phyloP scores from a whole-genome alignment of 2,113 vertebrate species.

The Leptocoma aspasia region DNA sequence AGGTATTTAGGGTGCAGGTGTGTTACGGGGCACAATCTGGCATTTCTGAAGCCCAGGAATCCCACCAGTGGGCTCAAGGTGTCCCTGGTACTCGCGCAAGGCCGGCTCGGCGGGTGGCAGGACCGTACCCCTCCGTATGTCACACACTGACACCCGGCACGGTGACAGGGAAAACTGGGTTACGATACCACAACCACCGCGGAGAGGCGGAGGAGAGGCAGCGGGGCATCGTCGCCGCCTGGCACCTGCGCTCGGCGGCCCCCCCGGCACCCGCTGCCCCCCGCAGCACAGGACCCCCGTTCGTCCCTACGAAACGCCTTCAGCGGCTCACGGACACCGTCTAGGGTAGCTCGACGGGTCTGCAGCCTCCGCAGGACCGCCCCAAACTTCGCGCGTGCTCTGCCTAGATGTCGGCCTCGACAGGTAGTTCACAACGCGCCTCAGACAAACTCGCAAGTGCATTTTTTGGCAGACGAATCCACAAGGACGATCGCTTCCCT shows the following conservation, averaged over 20 bases:
- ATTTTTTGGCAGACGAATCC: neutral
- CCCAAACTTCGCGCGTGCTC: neutral
- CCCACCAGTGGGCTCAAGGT: rapidly evolving
- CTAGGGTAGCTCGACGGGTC: neutral
- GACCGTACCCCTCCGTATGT: rapidly evolving
- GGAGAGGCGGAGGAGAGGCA: neutral
- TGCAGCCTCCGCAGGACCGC: neutral
- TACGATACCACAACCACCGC: rapidly evolving
- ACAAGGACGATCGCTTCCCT: neutral
- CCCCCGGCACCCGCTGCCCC: no score
- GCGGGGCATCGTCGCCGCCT: neutral
- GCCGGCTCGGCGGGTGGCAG: neutral
- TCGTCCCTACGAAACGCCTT: neutral
- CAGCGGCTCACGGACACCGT: neutral
- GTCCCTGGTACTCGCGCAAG: neutral
- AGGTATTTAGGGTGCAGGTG: neutral
- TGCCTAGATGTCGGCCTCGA: neutral
- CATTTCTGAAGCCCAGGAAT: neutral
- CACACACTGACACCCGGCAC: neutral
- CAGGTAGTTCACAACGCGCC: neutral
- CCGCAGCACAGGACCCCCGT: neutral
- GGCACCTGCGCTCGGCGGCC: neutral
- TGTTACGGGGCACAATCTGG: neutral
- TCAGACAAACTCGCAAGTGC: neutral
- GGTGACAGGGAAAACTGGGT: neutral